Evolutionary conservation across 2,113 vertebrate species (phyloP).

Genomic region (Cavia aperea): DNA sequence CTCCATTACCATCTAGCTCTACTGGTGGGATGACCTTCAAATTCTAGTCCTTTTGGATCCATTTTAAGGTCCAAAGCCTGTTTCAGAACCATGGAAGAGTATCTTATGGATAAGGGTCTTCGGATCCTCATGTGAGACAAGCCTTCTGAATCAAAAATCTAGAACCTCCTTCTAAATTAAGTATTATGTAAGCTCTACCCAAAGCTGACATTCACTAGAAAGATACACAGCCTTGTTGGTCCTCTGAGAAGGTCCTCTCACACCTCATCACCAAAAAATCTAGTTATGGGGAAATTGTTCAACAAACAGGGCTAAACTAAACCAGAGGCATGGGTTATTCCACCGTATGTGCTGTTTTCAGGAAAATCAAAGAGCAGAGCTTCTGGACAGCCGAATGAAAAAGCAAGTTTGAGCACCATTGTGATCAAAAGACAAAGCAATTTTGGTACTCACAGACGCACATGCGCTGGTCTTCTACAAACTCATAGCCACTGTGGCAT

Average conservation of each 20-base stretch:
- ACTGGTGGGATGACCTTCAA: background rate
- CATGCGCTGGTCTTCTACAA: constrained; percentile 74
- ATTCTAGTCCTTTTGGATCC: background rate
- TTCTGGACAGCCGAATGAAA: background rate
- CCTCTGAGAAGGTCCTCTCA: background rate
- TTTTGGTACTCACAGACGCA: constrained; percentile 81
- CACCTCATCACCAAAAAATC: background rate
- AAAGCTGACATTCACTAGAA: background rate
- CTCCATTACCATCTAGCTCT: background rate
- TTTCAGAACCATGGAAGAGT: background rate
- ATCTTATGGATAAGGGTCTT: background rate
- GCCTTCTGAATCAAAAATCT: background rate
- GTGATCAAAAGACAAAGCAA: background rate
- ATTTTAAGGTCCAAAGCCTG: background rate
- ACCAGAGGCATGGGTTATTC: background rate
- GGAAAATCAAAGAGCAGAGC: background rate
- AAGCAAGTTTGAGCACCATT: background rate
- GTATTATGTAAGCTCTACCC: background rate
- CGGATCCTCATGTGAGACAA: background rate
- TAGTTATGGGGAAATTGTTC: background rate
- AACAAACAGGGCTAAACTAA: background rate
- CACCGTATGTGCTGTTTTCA: background rate
- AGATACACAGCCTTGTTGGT: background rate
- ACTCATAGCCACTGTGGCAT: constrained; percentile 79
- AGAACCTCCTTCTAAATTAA: background rate